Conservation (phyloP, 2,113 vertebrate genomes). For the Dissostichus mawsoni region DNA sequence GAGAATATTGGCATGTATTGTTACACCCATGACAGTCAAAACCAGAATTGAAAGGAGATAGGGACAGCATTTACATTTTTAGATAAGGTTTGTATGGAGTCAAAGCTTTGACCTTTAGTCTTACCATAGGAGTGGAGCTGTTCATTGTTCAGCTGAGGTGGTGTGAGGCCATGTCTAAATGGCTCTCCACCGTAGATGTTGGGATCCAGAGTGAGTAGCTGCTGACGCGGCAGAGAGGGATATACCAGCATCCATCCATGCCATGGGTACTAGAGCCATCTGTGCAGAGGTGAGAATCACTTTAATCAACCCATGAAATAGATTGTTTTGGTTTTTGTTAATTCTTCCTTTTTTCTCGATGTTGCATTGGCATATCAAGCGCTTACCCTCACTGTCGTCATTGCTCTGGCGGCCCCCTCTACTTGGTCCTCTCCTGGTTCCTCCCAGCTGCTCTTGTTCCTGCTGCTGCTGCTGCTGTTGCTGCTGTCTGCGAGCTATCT, state of each 20-base stretch:
- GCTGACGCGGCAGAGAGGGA: conserved; percentile 87
- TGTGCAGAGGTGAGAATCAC: conserved; percentile 57
- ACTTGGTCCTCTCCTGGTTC: conserved; percentile 82
- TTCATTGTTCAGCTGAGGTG: conserved; percentile 88
- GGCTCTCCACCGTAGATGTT: conserved; percentile 88
- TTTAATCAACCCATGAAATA: conserved; percentile 7
- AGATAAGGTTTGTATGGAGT: background rate
- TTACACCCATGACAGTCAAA: too few relatives aligned
- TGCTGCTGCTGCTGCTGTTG: conserved; percentile 91
- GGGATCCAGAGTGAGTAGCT: conserved; percentile 88
- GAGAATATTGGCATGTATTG: too few relatives aligned
- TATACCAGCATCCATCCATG: conserved; percentile 89
- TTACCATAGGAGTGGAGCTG: conserved; percentile 91
- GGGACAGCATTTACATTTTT: background rate
- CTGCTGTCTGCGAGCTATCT: conserved; percentile 91
- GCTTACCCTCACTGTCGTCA: conserved; percentile 90
- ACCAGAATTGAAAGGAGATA: background rate
- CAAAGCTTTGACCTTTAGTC: conserved; percentile 8
- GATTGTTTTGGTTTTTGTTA: background rate
- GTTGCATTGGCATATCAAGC: background rate
- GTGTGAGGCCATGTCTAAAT: conserved; percentile 90
- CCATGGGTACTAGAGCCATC: conserved; percentile 88
- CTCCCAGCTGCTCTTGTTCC: conserved; percentile 87
- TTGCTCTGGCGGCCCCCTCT: conserved; percentile 89
- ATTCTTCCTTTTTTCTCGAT: background rate